Conservation (phyloP, 2,888 invertebrate genomes). For the Papilio demoleus region DNA sequence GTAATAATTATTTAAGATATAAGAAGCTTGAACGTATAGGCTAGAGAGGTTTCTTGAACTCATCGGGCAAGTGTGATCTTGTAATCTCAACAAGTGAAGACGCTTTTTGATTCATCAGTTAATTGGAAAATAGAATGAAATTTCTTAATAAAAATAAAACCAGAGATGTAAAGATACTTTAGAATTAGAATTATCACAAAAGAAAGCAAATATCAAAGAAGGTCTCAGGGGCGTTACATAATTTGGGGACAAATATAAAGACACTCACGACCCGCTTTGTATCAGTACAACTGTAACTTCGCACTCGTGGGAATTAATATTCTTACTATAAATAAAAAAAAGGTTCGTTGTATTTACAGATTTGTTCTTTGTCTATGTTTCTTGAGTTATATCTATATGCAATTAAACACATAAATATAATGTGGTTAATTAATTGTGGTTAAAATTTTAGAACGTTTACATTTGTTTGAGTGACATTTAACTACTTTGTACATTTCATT, state of each 20-base stretch:
- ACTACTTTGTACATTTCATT: no score
- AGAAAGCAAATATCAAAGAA: conserved; percentile 21
- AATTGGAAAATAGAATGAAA: not conserved
- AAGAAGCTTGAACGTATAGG: no score
- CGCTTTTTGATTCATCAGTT: not conserved
- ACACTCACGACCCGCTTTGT: conserved; percentile 22
- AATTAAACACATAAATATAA: not conserved
- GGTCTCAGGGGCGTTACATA: conserved; percentile 9
- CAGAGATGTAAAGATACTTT: conserved; percentile 3
- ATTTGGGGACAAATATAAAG: conserved; percentile 28
- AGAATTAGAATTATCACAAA: conserved; percentile 24
- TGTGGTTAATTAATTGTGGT: no score
- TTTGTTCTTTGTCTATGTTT: not conserved
- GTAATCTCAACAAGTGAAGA: no score
- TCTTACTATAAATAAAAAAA: conserved; percentile 10
- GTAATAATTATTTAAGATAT: no score
- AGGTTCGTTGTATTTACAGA: not conserved
- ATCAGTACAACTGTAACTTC: conserved; percentile 25
- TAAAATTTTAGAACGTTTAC: no score
- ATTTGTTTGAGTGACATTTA: no score
- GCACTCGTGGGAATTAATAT: conserved; percentile 30
- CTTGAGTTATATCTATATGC: not conserved
- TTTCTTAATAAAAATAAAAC: not conserved
- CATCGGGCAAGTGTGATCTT: not conserved
- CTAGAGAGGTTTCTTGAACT: no score